These are phyloP conservation scores for Cantharis rustica DNA, from an alignment of 2,888 invertebrate genomes.

Conservation along the genomic window DNA sequence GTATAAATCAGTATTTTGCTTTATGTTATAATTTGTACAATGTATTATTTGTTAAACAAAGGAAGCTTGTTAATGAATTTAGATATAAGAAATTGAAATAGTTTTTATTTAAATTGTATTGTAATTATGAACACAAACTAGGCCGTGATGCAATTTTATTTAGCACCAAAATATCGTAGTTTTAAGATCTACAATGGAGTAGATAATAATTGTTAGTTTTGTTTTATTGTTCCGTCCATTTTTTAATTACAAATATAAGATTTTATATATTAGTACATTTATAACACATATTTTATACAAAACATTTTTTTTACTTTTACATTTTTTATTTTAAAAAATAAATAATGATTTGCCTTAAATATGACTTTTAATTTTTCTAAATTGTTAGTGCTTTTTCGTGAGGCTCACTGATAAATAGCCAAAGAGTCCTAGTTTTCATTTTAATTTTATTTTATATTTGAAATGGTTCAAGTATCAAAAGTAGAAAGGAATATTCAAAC, in stretches of 20 bases:
- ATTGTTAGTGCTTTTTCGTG: no score
- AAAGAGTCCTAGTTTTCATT: no score
- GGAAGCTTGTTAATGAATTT: not conserved
- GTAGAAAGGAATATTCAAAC: no score
- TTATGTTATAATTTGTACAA: not conserved
- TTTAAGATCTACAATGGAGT: not conserved
- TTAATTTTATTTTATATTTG: no score
- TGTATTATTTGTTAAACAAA: not conserved
- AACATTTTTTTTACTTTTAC: not conserved
- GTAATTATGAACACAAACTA: slow-evolving; percentile 17
- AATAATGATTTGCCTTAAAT: not conserved
- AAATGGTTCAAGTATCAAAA: no score
- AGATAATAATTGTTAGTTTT: not conserved
- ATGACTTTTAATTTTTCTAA: no score
- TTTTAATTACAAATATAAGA: not conserved
- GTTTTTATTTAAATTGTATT: not conserved
- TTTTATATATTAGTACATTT: not conserved
- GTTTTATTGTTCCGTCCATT: slow-evolving; percentile 1
- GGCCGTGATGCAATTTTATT: slow-evolving; percentile 36
- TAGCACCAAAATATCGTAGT: not conserved
- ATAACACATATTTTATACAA: not conserved
- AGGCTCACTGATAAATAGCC: no score
- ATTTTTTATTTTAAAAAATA: not conserved
- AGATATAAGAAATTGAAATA: not conserved
- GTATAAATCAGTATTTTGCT: not conserved